Evolutionary conservation across 2,113 vertebrate genomes (phyloP), one percentile per base, ranked within the genome.

Genomic region (Gobio gobio): DNA sequence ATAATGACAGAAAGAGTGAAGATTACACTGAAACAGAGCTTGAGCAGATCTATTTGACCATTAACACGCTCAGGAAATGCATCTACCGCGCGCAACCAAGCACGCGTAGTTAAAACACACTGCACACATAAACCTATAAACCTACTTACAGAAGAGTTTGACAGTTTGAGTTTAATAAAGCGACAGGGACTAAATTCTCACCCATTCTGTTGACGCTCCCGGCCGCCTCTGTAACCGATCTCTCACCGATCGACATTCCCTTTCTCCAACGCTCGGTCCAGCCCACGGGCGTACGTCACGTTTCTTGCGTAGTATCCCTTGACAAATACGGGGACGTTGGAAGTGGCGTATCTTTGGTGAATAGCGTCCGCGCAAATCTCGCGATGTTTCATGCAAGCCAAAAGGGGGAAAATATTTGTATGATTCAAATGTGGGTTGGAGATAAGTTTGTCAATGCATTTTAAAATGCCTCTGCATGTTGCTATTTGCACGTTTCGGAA

Each of bases 121-220:
- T 0, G 12, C 29, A 3, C 29, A 43, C 47, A 36, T 22, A 43
- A 66, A 10, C 22, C 63, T 2, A 59, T 18, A 9, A 4, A 73
- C 4, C 8, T 47, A 20, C 14, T 24, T 74, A 54, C 0, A 29
- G 29, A 56, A 43, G 16, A 75, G 13, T 64, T 56, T 8, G 6
- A 64, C 16, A 3, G 61, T 18, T 20, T 56, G 18, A 36, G 26
- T n/a, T 49, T n/a, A 49, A 45, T 18, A 49, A 66, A 78, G 45
- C 7, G 49, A 83, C 64, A 61, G 10, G 26, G 36, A 2, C 0
- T 0, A 43, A 22, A 79, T 49, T 92, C 93, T 92, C 86, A 94
- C 94, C 94, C 94, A 94, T 94, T 72, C 90, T 90, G 75, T 75
- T 91, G 86, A 89, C 89, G 90, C 89, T 89, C 86, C 87, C 66